Conservation (phyloP, 2,797 vertebrate genomes). For the Nannoperca obscura region DNA sequence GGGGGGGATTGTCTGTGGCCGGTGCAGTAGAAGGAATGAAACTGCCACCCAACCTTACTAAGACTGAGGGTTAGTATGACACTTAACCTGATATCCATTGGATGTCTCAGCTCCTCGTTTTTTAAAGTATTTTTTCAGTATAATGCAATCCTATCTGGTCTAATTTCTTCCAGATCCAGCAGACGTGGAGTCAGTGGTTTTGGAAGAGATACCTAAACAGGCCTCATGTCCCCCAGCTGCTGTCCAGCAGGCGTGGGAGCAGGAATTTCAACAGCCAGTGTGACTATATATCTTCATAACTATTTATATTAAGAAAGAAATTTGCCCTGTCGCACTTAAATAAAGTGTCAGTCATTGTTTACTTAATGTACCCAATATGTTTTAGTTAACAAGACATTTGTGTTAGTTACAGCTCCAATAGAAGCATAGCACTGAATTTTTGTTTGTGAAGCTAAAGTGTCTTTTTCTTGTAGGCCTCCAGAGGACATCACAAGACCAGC, state of each 20-base stretch:
- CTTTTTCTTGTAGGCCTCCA: conserved; percentile 72
- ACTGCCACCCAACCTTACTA: conserved; percentile 36
- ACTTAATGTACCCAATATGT: neutral
- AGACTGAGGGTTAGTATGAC: conserved; percentile 70
- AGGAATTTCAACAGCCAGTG: conserved; percentile 72
- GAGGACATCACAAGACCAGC: conserved; percentile 60
- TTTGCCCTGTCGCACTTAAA: neutral
- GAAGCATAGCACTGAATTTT: neutral
- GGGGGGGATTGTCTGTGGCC: conserved; percentile 38
- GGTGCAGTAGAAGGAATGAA: conserved; percentile 5
- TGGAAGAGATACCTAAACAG: conserved; percentile 82
- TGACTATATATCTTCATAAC: conserved; percentile 47
- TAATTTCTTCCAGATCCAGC: conserved; percentile 81
- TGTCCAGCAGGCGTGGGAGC: conserved; percentile 88
- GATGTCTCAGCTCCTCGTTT: conserved; percentile 1
- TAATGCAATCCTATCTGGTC: conserved; percentile 6
- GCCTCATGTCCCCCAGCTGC: conserved; percentile 61
- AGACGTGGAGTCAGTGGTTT: conserved; percentile 89
- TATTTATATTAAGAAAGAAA: neutral
- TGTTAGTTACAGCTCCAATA: neutral
- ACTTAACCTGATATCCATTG: neutral
- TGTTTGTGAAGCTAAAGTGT: conserved; percentile 12
- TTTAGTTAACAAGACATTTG: neutral
- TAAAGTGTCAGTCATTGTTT: neutral
- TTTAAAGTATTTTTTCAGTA: neutral